Evolutionary conservation across 2,888 invertebrate genomes (phyloP).

Genomic region (Zaprionus lineosus): DNA sequence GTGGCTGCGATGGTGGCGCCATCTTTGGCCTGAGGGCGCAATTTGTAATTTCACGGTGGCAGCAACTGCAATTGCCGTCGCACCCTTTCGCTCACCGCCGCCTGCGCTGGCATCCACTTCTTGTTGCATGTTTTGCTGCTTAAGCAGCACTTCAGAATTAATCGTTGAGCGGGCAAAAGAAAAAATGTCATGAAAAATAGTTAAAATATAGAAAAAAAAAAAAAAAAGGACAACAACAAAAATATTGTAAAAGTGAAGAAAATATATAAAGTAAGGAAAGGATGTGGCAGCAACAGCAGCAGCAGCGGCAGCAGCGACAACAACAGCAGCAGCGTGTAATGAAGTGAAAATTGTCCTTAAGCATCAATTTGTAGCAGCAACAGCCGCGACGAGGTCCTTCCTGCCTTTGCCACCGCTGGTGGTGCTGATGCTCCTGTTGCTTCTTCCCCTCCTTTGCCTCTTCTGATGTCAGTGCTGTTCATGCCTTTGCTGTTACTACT

Average conservation of each 20-base stretch:
- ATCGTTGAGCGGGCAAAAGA: conserved; percentile 38
- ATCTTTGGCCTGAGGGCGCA: conserved; percentile 45
- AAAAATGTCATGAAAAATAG: conserved; percentile 51
- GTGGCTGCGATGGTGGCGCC: conserved; percentile 23
- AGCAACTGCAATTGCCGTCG: conserved; percentile 20
- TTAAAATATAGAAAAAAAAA: conserved; percentile 17
- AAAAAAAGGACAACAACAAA: too few relatives aligned
- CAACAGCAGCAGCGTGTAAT: conserved; percentile 63
- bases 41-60: conserved; percentile 69
- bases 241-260: background rate
- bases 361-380: conserved; percentile 77
- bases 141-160: conserved; percentile 60
- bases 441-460: background rate
- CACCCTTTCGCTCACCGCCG: too few relatives aligned
- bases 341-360: conserved; percentile 82
- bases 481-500: conserved; percentile 14
- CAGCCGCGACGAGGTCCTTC: conserved; percentile 27
- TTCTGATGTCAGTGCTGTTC: too few relatives aligned
- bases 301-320: background rate
- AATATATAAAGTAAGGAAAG: conserved; percentile 11
- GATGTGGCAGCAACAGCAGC: background rate
- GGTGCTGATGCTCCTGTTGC: conserved; percentile 22
- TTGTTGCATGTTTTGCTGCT: conserved; percentile 46
- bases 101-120: too few relatives aligned
- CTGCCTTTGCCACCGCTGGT: conserved; percentile 7